Base-by-base conservation (phyloP, 1,140 invertebrate species). In the Drosophila rufa region DNA sequence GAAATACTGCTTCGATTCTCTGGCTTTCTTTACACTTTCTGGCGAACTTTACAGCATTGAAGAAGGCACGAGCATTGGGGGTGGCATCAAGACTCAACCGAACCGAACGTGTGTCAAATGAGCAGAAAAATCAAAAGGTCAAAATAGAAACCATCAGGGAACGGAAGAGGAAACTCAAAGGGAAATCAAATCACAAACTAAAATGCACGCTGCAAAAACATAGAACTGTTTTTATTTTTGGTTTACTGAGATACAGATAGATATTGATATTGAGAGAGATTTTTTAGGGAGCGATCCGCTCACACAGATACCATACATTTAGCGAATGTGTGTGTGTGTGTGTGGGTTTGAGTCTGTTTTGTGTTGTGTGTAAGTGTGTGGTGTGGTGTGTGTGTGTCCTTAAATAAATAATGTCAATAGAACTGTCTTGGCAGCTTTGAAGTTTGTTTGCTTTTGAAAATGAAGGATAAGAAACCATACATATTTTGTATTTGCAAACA, bases 401-500 rank as follows among this genome's bases (percentile, higher is more conserved):
- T 65, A 56, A 64, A 66, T 62, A 64, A 65, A 61, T 22, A 76
- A 56, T 40, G 40, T 71, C 55, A 55, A 61, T 45, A 68, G 27
- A 78, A 47, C 68, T 76, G 61, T 48, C 79, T 66, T 47, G 55
- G 58, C 58, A 77, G 65, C 75, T 62, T 75, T 59, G 64, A 70
- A 89, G 68, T 75, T 77, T 73, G 79, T 75, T 80, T 73, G 79
- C 53, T 84, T 74, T 74, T 74, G 46, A 73, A 73, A 74, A 74
- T 64, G 59, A 83, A 83, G 64, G 65, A 71, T 79, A 82, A 77
- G 65, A 69, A 87, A 87, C 75, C 60, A 67, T 85, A 56, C 81
- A 56, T 56, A 71, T 80, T 69, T 90, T 91, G 61, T 91, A 85
- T 76, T 90, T 91, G 86, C 86, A 90, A 89, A 89, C 85, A 90